phyloP scores from a whole-genome alignment of 2,113 vertebrate species.

The Gallinago jamesoni region DNA sequence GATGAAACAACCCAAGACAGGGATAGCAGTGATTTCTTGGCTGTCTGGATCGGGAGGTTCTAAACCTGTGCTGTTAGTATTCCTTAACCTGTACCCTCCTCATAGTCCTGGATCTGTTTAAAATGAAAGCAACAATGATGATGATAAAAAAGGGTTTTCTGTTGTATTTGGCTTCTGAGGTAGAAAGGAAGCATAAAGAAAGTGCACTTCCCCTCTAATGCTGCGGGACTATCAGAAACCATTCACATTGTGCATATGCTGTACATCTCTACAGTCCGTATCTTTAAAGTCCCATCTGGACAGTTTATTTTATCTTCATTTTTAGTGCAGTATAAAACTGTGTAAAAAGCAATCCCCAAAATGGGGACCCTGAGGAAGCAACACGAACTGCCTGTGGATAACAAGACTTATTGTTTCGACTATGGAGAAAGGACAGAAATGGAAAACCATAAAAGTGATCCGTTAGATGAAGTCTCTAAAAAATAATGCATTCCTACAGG shows the following conservation, averaged over 20 bases:
- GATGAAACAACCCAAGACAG: background rate
- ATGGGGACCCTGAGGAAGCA: background rate
- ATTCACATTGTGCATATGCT: background rate
- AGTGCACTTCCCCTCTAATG: background rate
- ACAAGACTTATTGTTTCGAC: background rate
- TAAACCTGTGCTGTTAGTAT: background rate
- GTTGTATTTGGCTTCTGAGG: background rate
- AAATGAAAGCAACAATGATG: background rate
- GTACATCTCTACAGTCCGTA: background rate
- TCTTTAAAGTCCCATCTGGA: conserved; percentile 10
- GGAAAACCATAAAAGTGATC: conserved; percentile 7
- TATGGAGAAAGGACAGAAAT: background rate
- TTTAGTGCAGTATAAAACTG: conserved; percentile 16
- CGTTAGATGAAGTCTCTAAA: background rate
- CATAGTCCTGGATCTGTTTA: background rate
- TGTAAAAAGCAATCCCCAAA: background rate
- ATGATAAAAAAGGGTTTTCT: background rate
- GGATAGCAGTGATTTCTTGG: background rate
- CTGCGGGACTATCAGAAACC: background rate
- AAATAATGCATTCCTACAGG: background rate
- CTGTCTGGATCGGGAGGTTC: background rate
- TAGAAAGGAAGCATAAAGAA: background rate
- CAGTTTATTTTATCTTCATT: conserved; percentile 37
- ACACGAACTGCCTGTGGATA: background rate
- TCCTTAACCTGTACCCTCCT: background rate